Conservation (phyloP, 1,140 invertebrate genomes). For the Papilio machaon region DNA sequence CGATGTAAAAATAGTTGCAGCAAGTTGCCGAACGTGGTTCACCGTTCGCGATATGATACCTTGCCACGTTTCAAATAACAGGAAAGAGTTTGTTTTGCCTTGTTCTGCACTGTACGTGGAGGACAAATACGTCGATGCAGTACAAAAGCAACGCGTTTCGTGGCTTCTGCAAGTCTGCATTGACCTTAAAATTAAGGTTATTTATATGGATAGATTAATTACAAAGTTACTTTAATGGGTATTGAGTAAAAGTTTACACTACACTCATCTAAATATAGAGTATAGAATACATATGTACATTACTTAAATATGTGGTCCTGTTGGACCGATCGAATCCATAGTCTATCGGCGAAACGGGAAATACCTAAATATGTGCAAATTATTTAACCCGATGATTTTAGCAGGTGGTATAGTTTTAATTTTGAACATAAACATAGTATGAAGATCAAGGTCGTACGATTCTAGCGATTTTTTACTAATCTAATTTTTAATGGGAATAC, state of each 20-base stretch:
- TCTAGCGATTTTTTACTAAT: no score
- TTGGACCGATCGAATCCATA: no score
- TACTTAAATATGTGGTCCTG: no score
- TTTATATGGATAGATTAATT: not conserved
- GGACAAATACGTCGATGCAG: constrained; percentile 7
- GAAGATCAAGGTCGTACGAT: no score
- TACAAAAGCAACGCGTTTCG: not conserved
- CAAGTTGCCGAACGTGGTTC: constrained; percentile 43
- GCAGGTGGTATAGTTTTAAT: no score
- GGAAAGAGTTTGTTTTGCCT: constrained; percentile 35
- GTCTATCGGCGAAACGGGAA: no score
- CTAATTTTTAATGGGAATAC: not conserved
- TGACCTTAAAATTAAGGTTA: constrained; percentile 9
- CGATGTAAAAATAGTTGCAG: constrained; percentile 68
- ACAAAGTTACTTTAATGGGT: not conserved
- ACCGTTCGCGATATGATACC: constrained; percentile 5
- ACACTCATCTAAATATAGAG: no score
- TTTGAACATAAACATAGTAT: no score
- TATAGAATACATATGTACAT: no score
- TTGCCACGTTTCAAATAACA: constrained; percentile 36
- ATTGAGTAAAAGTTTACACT: no score
- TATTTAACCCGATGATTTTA: no score
- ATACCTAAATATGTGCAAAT: no score
- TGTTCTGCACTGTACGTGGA: constrained; percentile 8
- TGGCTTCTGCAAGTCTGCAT: not conserved